A percentile compares a stretch with the other conserved stretches of the same genome.
phyloP scores from a whole-genome alignment of 1,140 invertebrate genomes.

The Oscheius sp. region DNA sequence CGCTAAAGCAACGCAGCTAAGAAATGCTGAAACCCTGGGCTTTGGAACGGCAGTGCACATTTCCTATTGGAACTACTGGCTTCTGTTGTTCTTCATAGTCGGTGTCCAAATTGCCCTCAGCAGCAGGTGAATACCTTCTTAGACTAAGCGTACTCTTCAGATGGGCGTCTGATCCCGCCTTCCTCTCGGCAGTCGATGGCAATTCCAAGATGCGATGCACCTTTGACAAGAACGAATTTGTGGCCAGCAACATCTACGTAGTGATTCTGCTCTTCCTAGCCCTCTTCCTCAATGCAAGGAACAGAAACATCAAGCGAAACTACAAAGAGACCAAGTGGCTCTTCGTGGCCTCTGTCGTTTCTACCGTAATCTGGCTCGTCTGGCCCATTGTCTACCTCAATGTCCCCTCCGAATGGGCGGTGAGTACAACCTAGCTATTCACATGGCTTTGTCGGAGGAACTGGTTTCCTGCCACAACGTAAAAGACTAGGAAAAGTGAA shows the following conservation, averaged over 20 bases:
- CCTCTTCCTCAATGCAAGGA: slow-evolving; percentile 51
- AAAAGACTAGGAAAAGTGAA: too few relatives aligned
- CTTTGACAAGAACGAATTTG: slow-evolving; percentile 11
- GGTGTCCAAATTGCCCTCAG: slow-evolving; percentile 54
- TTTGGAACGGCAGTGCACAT: slow-evolving; percentile 44
- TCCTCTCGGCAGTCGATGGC: background rate
- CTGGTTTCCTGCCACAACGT: too few relatives aligned
- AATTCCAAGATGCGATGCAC: background rate
- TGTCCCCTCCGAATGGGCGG: slow-evolving; percentile 32
- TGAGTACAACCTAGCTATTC: slow-evolving; percentile 15
- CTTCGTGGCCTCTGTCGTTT: slow-evolving; percentile 48
- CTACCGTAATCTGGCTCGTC: slow-evolving; percentile 43
- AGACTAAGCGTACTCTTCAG: slow-evolving; percentile 14
- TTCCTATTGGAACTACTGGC: slow-evolving; percentile 59
- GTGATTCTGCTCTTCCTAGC: slow-evolving; percentile 53
- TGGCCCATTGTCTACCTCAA: slow-evolving; percentile 47
- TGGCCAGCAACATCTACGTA: slow-evolving; percentile 45
- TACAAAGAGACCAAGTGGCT: slow-evolving; percentile 61
- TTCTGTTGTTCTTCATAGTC: slow-evolving; percentile 58
- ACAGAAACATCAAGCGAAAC: slow-evolving; percentile 58
- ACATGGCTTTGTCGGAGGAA: too few relatives aligned
- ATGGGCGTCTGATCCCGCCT: background rate
- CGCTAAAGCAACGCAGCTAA: slow-evolving; percentile 55
- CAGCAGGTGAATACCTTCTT: slow-evolving; percentile 33
- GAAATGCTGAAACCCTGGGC: slow-evolving; percentile 53